Base-by-base conservation (phyloP, 2,888 invertebrate genomes). In the Minunthozetes semirufus region DNA sequence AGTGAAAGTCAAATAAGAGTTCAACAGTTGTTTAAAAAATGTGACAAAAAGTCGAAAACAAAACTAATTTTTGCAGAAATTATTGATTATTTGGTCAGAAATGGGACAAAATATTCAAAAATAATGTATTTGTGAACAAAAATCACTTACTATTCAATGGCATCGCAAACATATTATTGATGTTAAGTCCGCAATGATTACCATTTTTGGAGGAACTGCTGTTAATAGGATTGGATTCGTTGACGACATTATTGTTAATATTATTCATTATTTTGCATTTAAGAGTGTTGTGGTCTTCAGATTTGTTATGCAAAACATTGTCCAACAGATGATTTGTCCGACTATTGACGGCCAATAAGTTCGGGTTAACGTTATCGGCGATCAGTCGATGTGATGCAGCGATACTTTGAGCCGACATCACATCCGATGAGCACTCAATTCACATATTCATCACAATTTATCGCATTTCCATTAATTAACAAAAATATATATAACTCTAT, bases 181-280 rank as follows among this genome's bases (percentile, higher is more conserved):
- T 48, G 27, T 48, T 70, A 4, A 46, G 42, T 15, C 46, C 48
- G 46, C 70, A 46, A 46, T 70, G 46, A 19, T 22, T 42, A 22
- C 70, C 70, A 46, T 22, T 70, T 48, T 70, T 70, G 33, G 63
- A n/a, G n/a, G 53, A 66, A 38, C 38, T 66, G 38, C 27, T 38
- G 33, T 38, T 63, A 38, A 66, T 38, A 29, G 33, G n/a, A 70
- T 48, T 70, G 9, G 25, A 38, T 19, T 70, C 48, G 27, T 70
- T 70, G 46, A 68, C 19, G 0, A 17, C 48, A 70, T 38, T 46
- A 38, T 70, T 48, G 48, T 70, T 70, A 46, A 46, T 48, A 22
- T 25, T 70, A 46, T 48, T 70, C 70, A 70, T 70, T 11, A 61
- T 46, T 70, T 70, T 70, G 48, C 70, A 70, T 46, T 70, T 70